phyloP scores from a whole-genome alignment of 2,113 vertebrate genomes.

The Periophthalmodon schlosseri region DNA sequence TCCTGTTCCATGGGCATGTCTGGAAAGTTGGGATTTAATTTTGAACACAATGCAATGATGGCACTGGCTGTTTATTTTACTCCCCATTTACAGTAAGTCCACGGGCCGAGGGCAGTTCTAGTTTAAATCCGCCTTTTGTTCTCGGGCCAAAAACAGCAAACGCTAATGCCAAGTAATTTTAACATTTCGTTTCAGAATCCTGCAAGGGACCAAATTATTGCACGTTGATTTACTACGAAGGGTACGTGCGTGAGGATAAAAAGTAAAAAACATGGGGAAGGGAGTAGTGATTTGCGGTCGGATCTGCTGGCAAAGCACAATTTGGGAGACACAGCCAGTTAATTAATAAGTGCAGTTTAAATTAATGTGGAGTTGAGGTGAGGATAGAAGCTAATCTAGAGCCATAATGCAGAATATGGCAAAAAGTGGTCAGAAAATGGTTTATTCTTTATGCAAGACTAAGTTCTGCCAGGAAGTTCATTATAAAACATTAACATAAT shows the following conservation, averaged over 20 bases:
- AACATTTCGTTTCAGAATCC: slow-evolving; percentile 16
- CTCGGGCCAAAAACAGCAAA: slow-evolving; percentile 4
- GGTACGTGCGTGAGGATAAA: neutral
- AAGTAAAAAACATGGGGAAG: neutral
- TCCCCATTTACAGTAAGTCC: slow-evolving; percentile 24
- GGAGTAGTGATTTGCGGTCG: slow-evolving; percentile 8
- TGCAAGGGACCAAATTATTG: slow-evolving; percentile 2
- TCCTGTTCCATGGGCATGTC: slow-evolving; percentile 20
- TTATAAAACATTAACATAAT: neutral
- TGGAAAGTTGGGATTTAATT: slow-evolving; percentile 25
- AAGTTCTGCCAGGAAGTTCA: neutral
- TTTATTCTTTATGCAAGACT: neutral
- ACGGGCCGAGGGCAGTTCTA: slow-evolving; percentile 13
- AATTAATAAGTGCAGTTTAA: neutral
- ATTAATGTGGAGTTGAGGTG: neutral
- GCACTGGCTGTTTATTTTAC: slow-evolving; percentile 21
- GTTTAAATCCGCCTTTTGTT: slow-evolving; percentile 8
- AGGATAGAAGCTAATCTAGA: neutral
- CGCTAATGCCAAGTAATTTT: slow-evolving; percentile 11
- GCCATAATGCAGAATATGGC: neutral
- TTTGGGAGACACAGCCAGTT: neutral
- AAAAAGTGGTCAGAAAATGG: neutral
- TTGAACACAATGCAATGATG: slow-evolving; percentile 20
- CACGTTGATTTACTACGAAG: slow-evolving; percentile 10
- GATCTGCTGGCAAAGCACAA: slow-evolving; percentile 8